Conservation (phyloP, 2,888 invertebrate species). For the Pseudanteris insignis region DNA sequence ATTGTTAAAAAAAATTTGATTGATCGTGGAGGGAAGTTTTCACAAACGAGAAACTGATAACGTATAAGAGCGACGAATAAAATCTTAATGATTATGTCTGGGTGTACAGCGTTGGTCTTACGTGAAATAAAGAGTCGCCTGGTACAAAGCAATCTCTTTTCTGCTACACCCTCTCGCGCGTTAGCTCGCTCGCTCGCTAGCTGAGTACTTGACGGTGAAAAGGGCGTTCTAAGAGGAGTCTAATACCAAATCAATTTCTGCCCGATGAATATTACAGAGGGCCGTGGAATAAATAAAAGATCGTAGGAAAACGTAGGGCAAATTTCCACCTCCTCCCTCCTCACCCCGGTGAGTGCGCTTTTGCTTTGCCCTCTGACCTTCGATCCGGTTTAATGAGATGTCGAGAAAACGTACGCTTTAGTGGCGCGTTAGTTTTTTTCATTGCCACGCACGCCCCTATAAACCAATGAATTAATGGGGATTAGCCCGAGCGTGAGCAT, state of each 20-base stretch:
- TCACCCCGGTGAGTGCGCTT: constrained; percentile 26
- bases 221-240: constrained; percentile 53
- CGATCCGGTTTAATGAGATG: constrained; percentile 42
- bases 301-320: constrained; percentile 45
- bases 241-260: constrained; percentile 64
- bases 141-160: constrained; percentile 49
- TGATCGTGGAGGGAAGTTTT: constrained; percentile 4
- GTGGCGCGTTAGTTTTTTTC: constrained; percentile 40
- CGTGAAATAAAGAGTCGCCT: constrained; percentile 43
- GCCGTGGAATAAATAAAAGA: constrained; percentile 60
- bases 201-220: constrained; percentile 36
- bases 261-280: constrained; percentile 63
- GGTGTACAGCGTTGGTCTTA: constrained; percentile 21
- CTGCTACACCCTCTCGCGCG: constrained; percentile 38
- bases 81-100: constrained; percentile 38
- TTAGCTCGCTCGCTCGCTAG: constrained; percentile 34
- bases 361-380: constrained; percentile 30
- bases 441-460: constrained; percentile 20
- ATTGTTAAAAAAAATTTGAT: constrained; percentile 7
- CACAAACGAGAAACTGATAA: constrained; percentile 21
- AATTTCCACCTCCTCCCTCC: constrained; percentile 44
- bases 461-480: constrained; percentile 33
- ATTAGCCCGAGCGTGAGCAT: constrained; percentile 9
- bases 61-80: constrained; percentile 28
- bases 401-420: constrained; percentile 36